Evolutionary conservation across 2,113 vertebrate genomes (phyloP), one percentile per base, ranked within the genome.

Genomic region (Labeo rohita): DNA sequence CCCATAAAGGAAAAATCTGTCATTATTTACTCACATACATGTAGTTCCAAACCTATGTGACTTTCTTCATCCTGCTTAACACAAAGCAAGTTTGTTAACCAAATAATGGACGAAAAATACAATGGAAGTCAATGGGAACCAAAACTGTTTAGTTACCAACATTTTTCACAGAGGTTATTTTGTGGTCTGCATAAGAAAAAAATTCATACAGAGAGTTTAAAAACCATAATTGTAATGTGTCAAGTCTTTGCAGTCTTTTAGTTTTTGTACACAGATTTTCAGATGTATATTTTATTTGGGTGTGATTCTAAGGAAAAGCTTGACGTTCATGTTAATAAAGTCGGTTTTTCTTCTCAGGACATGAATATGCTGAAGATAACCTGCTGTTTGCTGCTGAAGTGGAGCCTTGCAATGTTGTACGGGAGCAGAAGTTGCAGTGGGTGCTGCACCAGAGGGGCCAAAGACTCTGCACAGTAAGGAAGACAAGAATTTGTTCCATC

Each of bases 361-460:
- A 99, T 0, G 98, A 99, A 85, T 99, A 99, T 0, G 97, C 98
- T 0, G 96, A 97, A 86, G 98, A 99, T 90, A 99, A 98, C 89
- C 94, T 99, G 89, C 94, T 94, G 90, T 99, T 99, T 28, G 97
- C 97, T 54, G 95, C 94, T 8, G 95, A 96, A 85, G 95, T 98
- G 85, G 98, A 99, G 90, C 95, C 95, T 0, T 94, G 93, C 87
- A 99, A 98, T 85, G 54, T 92, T 0, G 92, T 89, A 0, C 92
- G 95, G 21, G 95, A 96, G 83, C 93, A 93, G 92, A 97, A 97
- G 89, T 91, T 95, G 89, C 94, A 88, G 63, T 96, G 96, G 96
- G 96, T 93, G 0, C 89, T 86, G 3, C 93, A 94, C 83, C 96
- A 95, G 86, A 92, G 96, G 52, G 90, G 93, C 85, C 94, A 95